Evolutionary conservation across 1,140 invertebrate genomes (phyloP), one percentile per base, ranked within the genome.

Genomic region (Cyclargus thomasi): DNA sequence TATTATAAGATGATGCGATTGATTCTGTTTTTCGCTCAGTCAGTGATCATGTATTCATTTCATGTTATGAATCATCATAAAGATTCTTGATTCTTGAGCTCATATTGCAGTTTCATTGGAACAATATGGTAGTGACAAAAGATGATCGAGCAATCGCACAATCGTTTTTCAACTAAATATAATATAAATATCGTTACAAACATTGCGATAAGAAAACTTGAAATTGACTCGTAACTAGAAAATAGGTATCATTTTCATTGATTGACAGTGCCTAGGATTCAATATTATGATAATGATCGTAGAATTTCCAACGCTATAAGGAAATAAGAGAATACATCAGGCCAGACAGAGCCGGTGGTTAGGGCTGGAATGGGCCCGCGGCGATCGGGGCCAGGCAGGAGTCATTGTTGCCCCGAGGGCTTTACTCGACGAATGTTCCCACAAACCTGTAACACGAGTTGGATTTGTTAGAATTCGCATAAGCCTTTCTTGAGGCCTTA

Each of bases 261-360:
- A 47, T 47, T 47, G 39, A 47, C 39, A 47, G 39, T 2, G 39
- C 14, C 39, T 16, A 47, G 39, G 1, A 47, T 47, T 47, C 39
- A 47, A 47, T 47, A 47, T 47, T 47, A 47, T 47, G 14, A 47
- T 47, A 47, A 47, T 47, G 39, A 47, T 47, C 39, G 39, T 16
- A 47, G 39, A 47, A 14, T 47, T 47, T 47, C 39, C 39, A 47
- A 47, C 39, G 14, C 39, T 59, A 59, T 59, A 59, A 59, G 55
- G 55, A 59, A 59, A 59, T 59, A 20, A 20, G 10, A 10, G 20
- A 59, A 59, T 59, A 59, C 64, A 65, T 65, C 23, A 62, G 64
- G 67, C 64, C 62, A 68, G 71, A 68, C 64, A 62, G 65, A 73
- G 73, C 71, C 74, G 57, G 68, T 72, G 74, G 69, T 76, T 76